Percentiles rank a stretch among this genome's conserved stretches.
These are phyloP conservation scores for Hydropsyche tenuis DNA, from an alignment of 1,140 invertebrate genomes.

Conservation along the genomic window DNA sequence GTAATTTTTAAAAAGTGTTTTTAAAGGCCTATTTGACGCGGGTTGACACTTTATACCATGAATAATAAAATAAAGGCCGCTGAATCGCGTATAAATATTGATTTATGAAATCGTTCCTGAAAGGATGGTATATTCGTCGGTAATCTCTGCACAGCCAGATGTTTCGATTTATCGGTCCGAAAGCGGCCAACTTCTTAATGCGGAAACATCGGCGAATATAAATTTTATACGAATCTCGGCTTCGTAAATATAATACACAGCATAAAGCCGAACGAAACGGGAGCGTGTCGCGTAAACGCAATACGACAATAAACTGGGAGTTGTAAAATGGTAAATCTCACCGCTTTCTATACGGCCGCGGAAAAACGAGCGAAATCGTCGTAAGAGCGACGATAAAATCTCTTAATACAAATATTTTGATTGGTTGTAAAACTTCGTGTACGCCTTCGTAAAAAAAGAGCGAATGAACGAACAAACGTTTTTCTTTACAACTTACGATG, in stretches of 20 bases:
- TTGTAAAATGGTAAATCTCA: constrained; percentile 18
- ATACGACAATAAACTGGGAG: background rate
- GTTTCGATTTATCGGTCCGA: too few relatives aligned
- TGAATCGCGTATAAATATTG: background rate
- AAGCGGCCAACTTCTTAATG: too few relatives aligned
- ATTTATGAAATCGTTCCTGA: background rate
- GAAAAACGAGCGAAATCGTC: background rate
- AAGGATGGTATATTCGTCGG: too few relatives aligned
- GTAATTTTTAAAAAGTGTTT: background rate
- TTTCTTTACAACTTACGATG: too few relatives aligned
- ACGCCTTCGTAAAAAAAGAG: constrained; percentile 8
- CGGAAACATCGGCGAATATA: too few relatives aligned
- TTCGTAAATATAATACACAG: too few relatives aligned
- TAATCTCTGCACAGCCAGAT: too few relatives aligned
- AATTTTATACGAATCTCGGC: too few relatives aligned
- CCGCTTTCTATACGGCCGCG: background rate
- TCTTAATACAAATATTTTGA: constrained; percentile 12
- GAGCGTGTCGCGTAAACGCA: background rate
- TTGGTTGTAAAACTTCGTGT: background rate
- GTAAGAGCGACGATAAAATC: background rate
- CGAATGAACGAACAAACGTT: too few relatives aligned
- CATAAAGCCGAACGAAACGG: too few relatives aligned
- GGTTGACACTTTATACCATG: constrained; percentile 12
- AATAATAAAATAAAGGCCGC: too few relatives aligned
- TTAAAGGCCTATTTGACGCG: constrained; percentile 5